A percentile compares a stretch with the other conserved stretches of the same genome.
Conservation (phyloP, 2,113 vertebrate species). For the Paramormyrops kingsleyae region DNA sequence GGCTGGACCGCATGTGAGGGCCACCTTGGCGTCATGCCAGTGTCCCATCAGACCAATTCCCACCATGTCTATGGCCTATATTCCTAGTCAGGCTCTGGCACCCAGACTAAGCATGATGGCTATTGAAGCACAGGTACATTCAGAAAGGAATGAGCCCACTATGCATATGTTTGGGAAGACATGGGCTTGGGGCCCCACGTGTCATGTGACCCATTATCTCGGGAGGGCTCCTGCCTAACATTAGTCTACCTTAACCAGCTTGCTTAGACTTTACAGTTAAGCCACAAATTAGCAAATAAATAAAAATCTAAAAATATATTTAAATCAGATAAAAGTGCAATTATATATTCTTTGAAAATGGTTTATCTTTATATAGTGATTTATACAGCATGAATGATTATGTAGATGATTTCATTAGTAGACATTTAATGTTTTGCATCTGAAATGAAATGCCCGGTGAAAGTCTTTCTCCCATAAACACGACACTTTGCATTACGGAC, state of each 20-base stretch:
- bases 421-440: not conserved
- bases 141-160: not conserved
- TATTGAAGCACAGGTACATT: not conserved
- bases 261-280: not conserved
- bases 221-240: not conserved
- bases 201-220: not conserved
- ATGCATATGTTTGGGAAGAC: not conserved
- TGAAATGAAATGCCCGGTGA: not conserved
- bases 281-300: not conserved
- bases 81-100: not conserved
- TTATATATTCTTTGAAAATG: not conserved
- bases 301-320: not conserved
- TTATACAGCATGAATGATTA: not conserved
- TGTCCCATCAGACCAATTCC: not conserved
- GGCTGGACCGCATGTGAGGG: not conserved
- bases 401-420: not conserved
- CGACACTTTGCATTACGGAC: not conserved
- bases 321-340: not conserved
- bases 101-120: not conserved
- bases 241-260: not conserved
- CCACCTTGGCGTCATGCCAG: not conserved
- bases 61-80: not conserved
- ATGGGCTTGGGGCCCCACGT: not conserved
- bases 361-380: not conserved
- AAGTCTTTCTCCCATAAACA: not conserved